Conservation (phyloP, 2,113 vertebrate species). For the Calyptomena viridis region DNA sequence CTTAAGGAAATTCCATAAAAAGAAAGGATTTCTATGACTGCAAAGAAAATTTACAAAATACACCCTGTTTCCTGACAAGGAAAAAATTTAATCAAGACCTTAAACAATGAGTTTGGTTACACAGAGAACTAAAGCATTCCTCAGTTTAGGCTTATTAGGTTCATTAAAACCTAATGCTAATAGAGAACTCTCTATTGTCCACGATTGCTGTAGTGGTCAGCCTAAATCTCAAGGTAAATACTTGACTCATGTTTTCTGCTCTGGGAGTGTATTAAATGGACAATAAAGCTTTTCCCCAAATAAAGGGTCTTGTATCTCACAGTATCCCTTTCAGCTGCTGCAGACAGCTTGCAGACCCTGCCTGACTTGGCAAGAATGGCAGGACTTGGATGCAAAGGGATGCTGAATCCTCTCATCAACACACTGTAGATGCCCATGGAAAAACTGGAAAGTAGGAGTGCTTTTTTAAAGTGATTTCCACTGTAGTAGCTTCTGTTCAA, state of each 20-base stretch:
- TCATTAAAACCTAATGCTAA: background rate
- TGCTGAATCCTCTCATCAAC: background rate
- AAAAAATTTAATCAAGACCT: background rate
- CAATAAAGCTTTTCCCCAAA: background rate
- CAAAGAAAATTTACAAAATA: background rate
- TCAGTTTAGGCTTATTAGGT: background rate
- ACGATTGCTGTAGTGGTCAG: background rate
- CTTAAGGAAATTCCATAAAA: background rate
- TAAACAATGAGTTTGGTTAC: background rate
- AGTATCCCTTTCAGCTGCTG: background rate
- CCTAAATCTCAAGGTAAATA: conserved; percentile 21
- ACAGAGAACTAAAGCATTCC: background rate
- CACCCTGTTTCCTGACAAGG: background rate
- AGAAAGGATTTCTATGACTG: background rate
- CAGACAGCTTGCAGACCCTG: background rate
- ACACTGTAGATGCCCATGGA: background rate
- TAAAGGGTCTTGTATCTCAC: background rate
- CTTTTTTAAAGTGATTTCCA: background rate
- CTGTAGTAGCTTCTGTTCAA: background rate
- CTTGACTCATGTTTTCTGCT: background rate
- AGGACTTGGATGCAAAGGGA: background rate
- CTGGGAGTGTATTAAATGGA: background rate
- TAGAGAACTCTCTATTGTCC: background rate
- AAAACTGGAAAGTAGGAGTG: background rate
- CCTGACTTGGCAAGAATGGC: background rate